These are phyloP conservation scores for Tinea pellionella DNA, from an alignment of 2,888 invertebrate genomes.

Conservation along the genomic window DNA sequence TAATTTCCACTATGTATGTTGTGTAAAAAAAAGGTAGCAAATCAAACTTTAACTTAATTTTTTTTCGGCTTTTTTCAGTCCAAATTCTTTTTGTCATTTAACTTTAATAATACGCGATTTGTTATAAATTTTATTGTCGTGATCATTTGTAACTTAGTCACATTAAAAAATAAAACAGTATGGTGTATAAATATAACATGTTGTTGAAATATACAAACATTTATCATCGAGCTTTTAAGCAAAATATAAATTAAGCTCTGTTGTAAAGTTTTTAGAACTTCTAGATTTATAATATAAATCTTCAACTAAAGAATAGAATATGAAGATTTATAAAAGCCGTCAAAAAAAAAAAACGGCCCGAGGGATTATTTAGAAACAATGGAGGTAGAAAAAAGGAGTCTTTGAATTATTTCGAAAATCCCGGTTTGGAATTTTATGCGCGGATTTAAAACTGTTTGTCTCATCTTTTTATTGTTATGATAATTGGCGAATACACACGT, in stretches of 20 bases:
- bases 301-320: not conserved
- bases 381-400: not conserved
- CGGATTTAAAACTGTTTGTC: constrained; percentile 4
- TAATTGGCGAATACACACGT: not conserved
- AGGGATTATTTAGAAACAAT: constrained; percentile 10
- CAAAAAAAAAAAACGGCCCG: not conserved
- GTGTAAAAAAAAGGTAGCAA: too few relatives aligned
- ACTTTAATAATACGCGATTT: too few relatives aligned
- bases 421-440: constrained; percentile 1
- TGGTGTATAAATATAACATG: too few relatives aligned
- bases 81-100: too few relatives aligned
- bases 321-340: not conserved
- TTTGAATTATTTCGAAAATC: constrained; percentile 8
- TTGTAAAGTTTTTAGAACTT: not conserved
- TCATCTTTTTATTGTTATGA: not conserved
- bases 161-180: too few relatives aligned
- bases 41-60: too few relatives aligned
- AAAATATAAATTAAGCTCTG: not conserved
- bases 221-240: not conserved
- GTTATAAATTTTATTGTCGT: too few relatives aligned
- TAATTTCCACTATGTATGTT: too few relatives aligned
- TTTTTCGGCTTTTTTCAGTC: too few relatives aligned
- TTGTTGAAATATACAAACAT: not conserved
- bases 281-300: not conserved
- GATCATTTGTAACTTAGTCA: too few relatives aligned